These are phyloP conservation scores for Cercopithecus hamlyni DNA, from an alignment of 2,797 vertebrate genomes.

Conservation along the genomic window DNA sequence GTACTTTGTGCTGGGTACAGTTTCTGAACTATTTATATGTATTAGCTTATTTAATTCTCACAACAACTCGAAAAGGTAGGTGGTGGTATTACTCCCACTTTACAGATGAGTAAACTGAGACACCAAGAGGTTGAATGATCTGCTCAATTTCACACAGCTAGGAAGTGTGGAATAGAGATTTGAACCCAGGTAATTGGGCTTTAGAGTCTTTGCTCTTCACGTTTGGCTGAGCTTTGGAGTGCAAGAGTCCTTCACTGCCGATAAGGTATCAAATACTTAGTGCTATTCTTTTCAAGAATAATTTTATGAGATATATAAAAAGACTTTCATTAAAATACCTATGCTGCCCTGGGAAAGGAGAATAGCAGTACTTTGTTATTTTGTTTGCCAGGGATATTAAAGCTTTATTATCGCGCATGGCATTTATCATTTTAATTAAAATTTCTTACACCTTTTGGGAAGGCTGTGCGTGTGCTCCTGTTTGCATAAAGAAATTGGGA, in stretches of 20 bases:
- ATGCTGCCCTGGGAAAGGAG: background rate
- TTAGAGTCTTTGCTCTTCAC: background rate
- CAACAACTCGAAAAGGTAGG: background rate
- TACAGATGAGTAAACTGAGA: background rate
- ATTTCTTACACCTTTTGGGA: conserved; percentile 9
- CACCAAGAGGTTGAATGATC: background rate
- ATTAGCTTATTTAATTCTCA: background rate
- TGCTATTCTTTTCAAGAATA: conserved; percentile 36
- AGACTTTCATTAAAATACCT: conserved; percentile 44
- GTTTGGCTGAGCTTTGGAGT: background rate
- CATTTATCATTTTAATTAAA: conserved; percentile 72
- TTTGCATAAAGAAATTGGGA: conserved; percentile 59
- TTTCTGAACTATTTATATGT: background rate
- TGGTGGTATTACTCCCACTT: background rate
- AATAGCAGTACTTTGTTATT: background rate
- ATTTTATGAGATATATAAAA: conserved; percentile 42
- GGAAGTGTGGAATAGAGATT: background rate
- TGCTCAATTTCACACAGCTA: background rate
- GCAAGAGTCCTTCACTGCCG: background rate
- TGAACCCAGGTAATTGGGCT: background rate
- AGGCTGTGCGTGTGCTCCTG: background rate
- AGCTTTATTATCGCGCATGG: conserved; percentile 24
- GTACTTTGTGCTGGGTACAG: background rate
- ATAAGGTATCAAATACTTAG: background rate
- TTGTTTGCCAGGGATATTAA: conserved; percentile 50